Percentiles rank a stretch among this genome's conserved stretches.
Conservation (phyloP, 2,113 vertebrate species). For the Indri indri region DNA sequence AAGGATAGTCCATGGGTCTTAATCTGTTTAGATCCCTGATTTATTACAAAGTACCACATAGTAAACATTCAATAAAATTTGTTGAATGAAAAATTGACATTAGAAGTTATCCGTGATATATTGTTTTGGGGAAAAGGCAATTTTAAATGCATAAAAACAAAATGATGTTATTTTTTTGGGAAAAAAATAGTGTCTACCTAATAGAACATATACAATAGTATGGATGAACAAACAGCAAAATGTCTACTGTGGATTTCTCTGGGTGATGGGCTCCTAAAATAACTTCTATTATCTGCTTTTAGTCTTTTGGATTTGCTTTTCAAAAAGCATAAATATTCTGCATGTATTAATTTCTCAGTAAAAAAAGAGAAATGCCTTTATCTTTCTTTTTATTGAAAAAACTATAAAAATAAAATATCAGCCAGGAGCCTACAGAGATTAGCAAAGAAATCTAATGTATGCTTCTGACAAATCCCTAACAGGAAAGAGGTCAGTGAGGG, state of each 20-base stretch:
- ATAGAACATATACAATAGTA: background rate
- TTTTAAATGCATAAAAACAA: background rate
- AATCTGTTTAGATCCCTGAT: background rate
- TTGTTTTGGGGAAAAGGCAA: background rate
- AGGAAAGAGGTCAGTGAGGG: background rate
- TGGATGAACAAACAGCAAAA: background rate
- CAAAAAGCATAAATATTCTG: background rate
- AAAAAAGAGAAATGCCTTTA: background rate
- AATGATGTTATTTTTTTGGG: background rate
- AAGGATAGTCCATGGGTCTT: background rate
- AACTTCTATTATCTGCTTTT: background rate
- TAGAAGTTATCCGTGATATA: background rate
- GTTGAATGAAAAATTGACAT: background rate
- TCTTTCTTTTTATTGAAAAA: background rate
- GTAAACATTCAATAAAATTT: background rate
- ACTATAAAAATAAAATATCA: background rate
- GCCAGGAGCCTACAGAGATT: background rate
- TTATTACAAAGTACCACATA: background rate
- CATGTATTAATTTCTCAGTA: background rate
- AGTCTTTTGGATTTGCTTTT: background rate
- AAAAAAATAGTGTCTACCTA: fast-evolving
- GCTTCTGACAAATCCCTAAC: background rate
- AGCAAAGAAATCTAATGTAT: background rate
- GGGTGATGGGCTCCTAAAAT: background rate
- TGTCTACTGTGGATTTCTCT: background rate